Evolutionary conservation across 1,140 invertebrate species (phyloP), one percentile per base, ranked within the genome.

Genomic region (Drosophila baimaii): DNA sequence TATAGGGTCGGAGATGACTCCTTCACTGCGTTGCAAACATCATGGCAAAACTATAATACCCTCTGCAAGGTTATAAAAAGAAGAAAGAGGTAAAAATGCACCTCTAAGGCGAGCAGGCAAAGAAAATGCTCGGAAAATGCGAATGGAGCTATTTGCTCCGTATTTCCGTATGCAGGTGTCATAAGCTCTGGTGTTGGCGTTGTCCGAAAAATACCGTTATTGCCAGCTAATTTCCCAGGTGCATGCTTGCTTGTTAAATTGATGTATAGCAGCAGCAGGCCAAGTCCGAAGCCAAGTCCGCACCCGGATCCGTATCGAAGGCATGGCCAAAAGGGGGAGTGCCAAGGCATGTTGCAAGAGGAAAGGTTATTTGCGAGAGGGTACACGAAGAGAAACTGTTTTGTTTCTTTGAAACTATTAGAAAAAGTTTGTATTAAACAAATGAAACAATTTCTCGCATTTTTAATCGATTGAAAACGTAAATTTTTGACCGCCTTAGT

Each of bases 231-330:
- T 88, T 89, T 88, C 84, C 84, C 84, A 77, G 82, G 84, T 81
- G 84, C 84, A 89, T 89, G 84, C 73, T 89, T 77, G 84, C 84
- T 84, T 89, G 84, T 88, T 89, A 88, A 88, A 88, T 78, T 88
- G 84, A 88, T 88, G 84, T 77, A 88, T 83, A 61, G 79, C 33
- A 57, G 79, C 33, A 57, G 47, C 49, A 46, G 77, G 41, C 78
- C 66, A 62, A 58, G 55, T 66, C 46, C 39, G 43, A 44, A 19
- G 27, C 41, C 65, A 56, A 57, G 37, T 49, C 46, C 46, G n/a
- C 23, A 44, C 15, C 57, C 27, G 35, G 31, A 59, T 19, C 51
- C 29, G 9, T 35, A 27, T 31, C 64, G 35, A 33, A 12, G 13
- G 33, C 8, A 8, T 12, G 43, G n/a, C 19, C 6, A 35, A 31